Evolutionary conservation across 2,113 vertebrate species (phyloP).

Genomic region (Passer domesticus): DNA sequence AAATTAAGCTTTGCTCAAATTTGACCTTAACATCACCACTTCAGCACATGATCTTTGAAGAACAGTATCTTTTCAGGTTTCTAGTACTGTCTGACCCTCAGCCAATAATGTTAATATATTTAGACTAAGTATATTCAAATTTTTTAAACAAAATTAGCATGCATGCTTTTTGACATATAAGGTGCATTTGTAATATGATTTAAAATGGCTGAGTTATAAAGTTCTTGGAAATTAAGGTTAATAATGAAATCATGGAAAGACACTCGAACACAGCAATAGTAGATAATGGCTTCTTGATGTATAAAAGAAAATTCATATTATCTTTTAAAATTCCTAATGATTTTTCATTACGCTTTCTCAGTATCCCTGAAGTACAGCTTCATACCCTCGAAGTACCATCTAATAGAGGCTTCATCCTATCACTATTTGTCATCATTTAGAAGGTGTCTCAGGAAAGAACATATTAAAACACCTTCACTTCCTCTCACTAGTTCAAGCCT

Average conservation of each 20-base stretch:
- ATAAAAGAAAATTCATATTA: neutral
- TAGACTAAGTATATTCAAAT: neutral
- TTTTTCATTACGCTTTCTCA: neutral
- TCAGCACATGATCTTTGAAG: neutral
- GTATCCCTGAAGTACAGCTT: neutral
- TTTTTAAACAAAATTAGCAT: neutral
- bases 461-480: neutral
- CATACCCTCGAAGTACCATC: neutral
- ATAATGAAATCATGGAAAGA: neutral
- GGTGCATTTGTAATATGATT: neutral
- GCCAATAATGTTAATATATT: neutral
- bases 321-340: neutral
- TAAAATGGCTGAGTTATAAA: neutral
- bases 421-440: constrained; percentile 18
- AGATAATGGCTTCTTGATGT: neutral
- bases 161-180: neutral
- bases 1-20: neutral
- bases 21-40: neutral
- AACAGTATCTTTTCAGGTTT: neutral
- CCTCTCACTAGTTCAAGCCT: neutral
- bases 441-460: neutral
- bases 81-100: neutral
- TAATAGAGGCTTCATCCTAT: neutral
- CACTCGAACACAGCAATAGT: neutral
- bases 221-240: neutral